Conservation (phyloP, 1,140 invertebrate species). For the Sminthurides bifidus region DNA sequence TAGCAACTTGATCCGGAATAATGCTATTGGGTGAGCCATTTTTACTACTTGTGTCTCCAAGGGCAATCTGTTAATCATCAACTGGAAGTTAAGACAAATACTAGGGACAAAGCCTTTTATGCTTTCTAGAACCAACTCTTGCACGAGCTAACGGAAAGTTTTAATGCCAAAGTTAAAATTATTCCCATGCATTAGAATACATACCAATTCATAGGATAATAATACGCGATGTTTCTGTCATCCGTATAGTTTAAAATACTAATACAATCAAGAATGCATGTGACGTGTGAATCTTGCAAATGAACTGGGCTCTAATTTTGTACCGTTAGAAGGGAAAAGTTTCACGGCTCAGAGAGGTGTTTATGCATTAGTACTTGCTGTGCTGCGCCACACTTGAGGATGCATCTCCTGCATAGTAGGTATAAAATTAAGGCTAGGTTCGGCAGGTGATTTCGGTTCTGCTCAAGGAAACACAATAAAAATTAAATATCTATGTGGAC, state of each 20-base stretch:
- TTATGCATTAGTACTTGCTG: no score
- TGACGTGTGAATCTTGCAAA: no score
- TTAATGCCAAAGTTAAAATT: neutral
- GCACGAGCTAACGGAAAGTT: neutral
- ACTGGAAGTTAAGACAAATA: neutral
- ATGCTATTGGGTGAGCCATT: conserved; percentile 10
- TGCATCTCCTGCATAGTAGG: no score
- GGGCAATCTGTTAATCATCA: conserved; percentile 12
- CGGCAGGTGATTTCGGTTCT: no score
- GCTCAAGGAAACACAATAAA: neutral
- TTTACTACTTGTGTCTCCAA: conserved; percentile 11
- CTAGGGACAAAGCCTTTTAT: neutral
- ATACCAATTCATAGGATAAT: neutral
- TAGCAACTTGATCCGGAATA: conserved; percentile 26
- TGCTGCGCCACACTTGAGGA: no score
- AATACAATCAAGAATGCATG: no score
- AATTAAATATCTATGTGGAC: conserved; percentile 1
- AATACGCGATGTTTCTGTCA: no score
- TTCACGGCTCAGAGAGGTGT: no score
- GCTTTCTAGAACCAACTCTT: neutral
- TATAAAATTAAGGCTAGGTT: no score
- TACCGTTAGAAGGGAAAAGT: neutral
- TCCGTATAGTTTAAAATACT: no score
- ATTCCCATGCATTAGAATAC: neutral
- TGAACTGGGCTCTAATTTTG: no score